Base-by-base conservation (phyloP, 2,113 vertebrate genomes). In the Gadus chalcogrammus region DNA sequence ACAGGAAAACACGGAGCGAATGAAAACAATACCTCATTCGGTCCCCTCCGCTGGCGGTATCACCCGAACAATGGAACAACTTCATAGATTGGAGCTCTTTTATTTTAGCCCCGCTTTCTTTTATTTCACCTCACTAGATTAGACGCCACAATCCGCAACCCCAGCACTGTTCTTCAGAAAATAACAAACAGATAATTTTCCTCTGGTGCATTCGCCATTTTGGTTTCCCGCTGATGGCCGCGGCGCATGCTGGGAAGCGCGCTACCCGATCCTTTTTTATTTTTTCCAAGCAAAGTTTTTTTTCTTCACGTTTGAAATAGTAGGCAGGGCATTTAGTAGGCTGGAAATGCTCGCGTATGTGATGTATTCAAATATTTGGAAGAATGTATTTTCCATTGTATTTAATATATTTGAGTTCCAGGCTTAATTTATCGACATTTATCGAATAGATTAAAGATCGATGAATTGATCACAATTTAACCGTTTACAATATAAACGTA, bases 141-240 rank as follows among this genome's bases (percentile, higher is more conserved):
- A 48, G 1, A 65, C 24, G n/a, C 3, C 0, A 24, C 77, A 24
- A 82, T 64, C 48, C 59, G 72, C 28, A 65, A 64, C 72, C 58
- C 68, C 73, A 18, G 17, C 2, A 24, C 67, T 18, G 42, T 65
- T 77, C 74, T 65, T 92, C 80, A 91, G 82, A 91, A 89, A 84
- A 90, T 88, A 85, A 89, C 84, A 89, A 90, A 90, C 90, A 87
- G 84, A 3, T 90, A 85, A 76, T 88, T 90, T 90, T 89, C 81
- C 77, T 79, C 77, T 59, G 79, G 78, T 82, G 81, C 89, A 77
- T 92, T 92, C 94, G 94, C 94, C 94, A 96, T 96, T 95, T 96
- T 96, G 90, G 91, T 95, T 96, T 95, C 94, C 94, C 94, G 94
- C 94, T 94, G 94, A 92, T 81, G 84, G 3, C 89, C 88, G 83